Evolutionary conservation across 2,113 vertebrate genomes (phyloP), one percentile per base, ranked within the genome.

Genomic region (Xenus cinereus): DNA sequence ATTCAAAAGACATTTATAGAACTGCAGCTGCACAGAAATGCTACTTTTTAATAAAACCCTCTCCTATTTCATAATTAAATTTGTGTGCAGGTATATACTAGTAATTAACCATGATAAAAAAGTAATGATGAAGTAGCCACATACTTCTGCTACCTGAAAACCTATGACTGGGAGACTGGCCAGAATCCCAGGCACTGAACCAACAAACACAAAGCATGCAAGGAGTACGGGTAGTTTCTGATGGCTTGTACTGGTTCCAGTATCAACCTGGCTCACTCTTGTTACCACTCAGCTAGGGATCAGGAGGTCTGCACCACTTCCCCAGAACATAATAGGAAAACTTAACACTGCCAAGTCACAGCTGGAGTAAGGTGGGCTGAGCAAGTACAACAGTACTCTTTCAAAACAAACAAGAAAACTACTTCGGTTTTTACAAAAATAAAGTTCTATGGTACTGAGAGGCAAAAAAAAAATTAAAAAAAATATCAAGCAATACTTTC

Each of bases 91-190:
- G 53, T 60, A 93, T 72, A 84, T 68, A 53, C 10, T 32, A 78
- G 50, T 81, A 96, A 93, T 69, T 94, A 93, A 89, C 35, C 35
- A 26, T 56, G 76, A 88, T 77, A 93, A 91, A 62, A 92, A 96
- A 33, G 45, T 60, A 92, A 71, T 4, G 5, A 46, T 93, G 30
- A 95, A 54, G 82, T 62, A 94, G 27, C 50, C 64, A 83, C 43
- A 92, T 30, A 95, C 35, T 83, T 94, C 72, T 74, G 53, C n/a
- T 71, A 53, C 72, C 64, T 86, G 68, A 96, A 97, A 91, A 90
- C 27, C 30, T 43, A 3, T 6, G 4, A 87, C 41, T 71, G 73
- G 68, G 57, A 92, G 43, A 76, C 16, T 90, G 68, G 46, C 90
- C 84, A 94, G 85, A 96, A 97, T 62, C 51, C 26, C 15, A 90